Percentiles rank a stretch among this genome's conserved stretches.
phyloP scores from a whole-genome alignment of 2,797 vertebrate genomes.

The Diplodus sargus region DNA sequence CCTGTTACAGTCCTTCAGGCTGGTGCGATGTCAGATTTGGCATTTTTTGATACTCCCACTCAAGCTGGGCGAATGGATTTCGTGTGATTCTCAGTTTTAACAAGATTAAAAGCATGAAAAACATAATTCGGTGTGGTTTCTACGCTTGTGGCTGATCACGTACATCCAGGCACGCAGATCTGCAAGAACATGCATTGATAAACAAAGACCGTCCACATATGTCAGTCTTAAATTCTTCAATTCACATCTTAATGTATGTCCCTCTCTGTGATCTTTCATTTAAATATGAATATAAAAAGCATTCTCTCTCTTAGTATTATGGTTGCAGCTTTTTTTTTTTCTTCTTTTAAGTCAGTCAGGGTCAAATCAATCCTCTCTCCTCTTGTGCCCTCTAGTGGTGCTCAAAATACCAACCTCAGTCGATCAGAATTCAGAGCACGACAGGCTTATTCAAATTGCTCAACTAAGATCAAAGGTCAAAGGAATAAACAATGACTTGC shows the following conservation, averaged over 20 bases:
- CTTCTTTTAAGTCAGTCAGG: not conserved
- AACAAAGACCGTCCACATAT: slow-evolving; percentile 5
- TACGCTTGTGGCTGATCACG: slow-evolving; percentile 1
- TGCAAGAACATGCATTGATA: not conserved
- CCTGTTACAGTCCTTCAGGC: not conserved
- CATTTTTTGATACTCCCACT: not conserved
- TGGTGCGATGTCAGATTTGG: not conserved
- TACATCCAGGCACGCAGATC: not conserved
- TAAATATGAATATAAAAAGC: not conserved
- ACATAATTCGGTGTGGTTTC: not conserved
- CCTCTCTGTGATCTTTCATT: not conserved
- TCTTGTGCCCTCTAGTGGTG: slow-evolving; percentile 55
- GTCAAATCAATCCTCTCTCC: not conserved
- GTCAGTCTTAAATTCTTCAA: not conserved
- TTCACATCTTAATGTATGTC: not conserved
- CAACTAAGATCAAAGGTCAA: not conserved
- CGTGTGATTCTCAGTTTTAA: slow-evolving; percentile 11
- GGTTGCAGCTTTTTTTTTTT: not conserved
- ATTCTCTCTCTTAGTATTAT: not conserved
- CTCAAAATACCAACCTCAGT: not conserved
- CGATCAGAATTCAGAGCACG: not conserved
- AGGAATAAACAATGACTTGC: not conserved
- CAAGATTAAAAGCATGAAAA: not conserved
- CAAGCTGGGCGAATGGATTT: not conserved
- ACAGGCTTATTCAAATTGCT: not conserved